Evolutionary conservation across 2,888 invertebrate genomes (phyloP).

Genomic region (Clepsis dumicolana): DNA sequence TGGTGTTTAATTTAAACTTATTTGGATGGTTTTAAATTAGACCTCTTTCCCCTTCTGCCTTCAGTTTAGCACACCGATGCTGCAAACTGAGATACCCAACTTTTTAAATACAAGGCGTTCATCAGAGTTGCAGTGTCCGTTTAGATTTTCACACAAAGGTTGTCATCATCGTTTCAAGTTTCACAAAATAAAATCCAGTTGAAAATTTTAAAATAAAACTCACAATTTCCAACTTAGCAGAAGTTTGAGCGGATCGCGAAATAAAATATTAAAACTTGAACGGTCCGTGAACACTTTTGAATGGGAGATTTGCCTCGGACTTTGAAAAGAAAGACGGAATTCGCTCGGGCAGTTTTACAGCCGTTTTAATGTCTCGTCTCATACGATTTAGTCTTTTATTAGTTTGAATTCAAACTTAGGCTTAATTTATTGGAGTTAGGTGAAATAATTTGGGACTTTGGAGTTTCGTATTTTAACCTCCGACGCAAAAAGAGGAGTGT

Average conservation of each 20-base stretch:
- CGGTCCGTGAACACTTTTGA: slow-evolving; percentile 24
- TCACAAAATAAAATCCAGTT: slow-evolving; percentile 10
- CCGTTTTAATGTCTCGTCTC: slow-evolving; percentile 9
- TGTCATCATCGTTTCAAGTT: not conserved
- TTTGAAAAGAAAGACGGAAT: slow-evolving; percentile 9
- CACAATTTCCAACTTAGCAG: slow-evolving; percentile 2
- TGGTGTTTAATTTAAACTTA: not conserved
- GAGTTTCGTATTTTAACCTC: too few species aligned
- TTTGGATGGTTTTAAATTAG: too few species aligned
- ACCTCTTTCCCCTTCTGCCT: too few species aligned
- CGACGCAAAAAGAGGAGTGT: too few species aligned
- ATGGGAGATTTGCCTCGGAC: slow-evolving; percentile 31
- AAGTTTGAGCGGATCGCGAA: slow-evolving; percentile 22
- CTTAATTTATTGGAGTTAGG: not conserved
- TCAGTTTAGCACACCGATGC: too few species aligned
- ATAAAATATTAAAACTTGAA: slow-evolving; percentile 33
- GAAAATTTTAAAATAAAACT: not conserved
- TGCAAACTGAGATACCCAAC: too few species aligned
- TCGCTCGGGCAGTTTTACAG: not conserved
- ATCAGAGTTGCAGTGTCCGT: not conserved
- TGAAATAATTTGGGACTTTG: not conserved
- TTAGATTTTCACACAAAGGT: not conserved
- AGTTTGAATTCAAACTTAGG: not conserved
- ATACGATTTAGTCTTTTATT: slow-evolving; percentile 14
- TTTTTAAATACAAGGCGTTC: too few species aligned